phyloP scores from a whole-genome alignment of 2,113 vertebrate species.

The Gadus macrocephalus region DNA sequence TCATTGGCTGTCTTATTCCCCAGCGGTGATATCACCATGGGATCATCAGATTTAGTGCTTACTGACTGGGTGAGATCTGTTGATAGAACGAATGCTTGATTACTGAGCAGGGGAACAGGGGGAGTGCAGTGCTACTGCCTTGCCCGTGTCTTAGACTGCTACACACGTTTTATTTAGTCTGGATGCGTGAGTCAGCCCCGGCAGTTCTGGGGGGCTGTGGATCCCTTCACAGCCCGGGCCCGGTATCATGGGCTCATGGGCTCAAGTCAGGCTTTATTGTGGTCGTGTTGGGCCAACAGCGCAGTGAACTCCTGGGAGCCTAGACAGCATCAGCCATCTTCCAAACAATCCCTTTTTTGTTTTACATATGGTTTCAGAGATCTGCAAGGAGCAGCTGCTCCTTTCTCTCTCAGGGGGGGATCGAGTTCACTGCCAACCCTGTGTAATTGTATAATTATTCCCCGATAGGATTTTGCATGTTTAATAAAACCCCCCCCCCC shows the following conservation, averaged over 20 bases:
- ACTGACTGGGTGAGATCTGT: not conserved
- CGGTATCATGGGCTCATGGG: slow-evolving; percentile 7
- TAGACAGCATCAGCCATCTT: slow-evolving; percentile 18
- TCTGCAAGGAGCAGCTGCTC: too few relatives aligned
- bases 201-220: too few relatives aligned
- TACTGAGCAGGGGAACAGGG: slow-evolving; percentile 3
- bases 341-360: slow-evolving; percentile 15
- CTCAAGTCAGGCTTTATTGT: slow-evolving; percentile 1
- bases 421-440: too few relatives aligned
- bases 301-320: not conserved
- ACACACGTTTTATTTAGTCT: too few relatives aligned
- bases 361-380: too few relatives aligned
- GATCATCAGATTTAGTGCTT: slow-evolving; percentile 9
- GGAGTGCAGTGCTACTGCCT: slow-evolving; percentile 17
- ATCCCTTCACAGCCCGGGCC: not conserved
- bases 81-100: not conserved
- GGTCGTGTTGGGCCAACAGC: slow-evolving; percentile 18
- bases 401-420: not conserved
- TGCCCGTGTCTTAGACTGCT: not conserved
- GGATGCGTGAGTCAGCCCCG: too few relatives aligned
- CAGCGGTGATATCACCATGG: slow-evolving; percentile 20
- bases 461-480: too few relatives aligned
- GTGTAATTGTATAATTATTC: too few relatives aligned
- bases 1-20: slow-evolving; percentile 25
- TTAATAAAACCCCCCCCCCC: too few relatives aligned